Evolutionary conservation across 2,797 vertebrate species (phyloP), one percentile per base, ranked within the genome.

Genomic region (Martes flavigula): DNA sequence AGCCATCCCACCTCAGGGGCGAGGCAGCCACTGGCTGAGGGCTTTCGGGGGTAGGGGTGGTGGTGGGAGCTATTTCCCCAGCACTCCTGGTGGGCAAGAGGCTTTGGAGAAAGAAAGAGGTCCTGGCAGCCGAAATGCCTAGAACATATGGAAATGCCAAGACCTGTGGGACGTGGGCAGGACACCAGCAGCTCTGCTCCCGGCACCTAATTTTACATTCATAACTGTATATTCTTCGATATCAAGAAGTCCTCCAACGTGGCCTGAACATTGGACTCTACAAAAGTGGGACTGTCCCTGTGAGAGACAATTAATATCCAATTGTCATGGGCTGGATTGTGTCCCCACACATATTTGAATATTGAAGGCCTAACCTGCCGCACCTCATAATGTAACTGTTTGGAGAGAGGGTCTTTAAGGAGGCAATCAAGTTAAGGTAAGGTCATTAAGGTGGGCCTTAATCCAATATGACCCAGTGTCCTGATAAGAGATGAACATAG

Each of bases 181-280:
- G 43, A 32, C 17, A 58, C 27, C 18, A 20, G 35, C 18, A 43
- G 30, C 48, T n/a, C 25, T 43, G 35, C 35, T 46, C 56, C 12
- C 38, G 56, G 32, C 4, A 20, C 75, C 51, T 20, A 17, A 18
- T 21, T 73, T 35, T 73, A 51, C 7, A 66, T 17, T 66, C 23
- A 30, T 2, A 79, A 15, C 23, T 35, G 9, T 38, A 40, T 38
- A 23, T 60, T 51, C 2, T 38, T 27, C n/a, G 82, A 81, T 38
- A 46, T 54, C 62, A 89, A 95, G 56, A 87, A 78, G 92, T 1
- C 30, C 64, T 82, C 64, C 75, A 77, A 48, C 48, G 35, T 3
- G 78, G 54, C 18, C 38, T 27, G 38, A 38, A 9, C 51, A 58
- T 85, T 27, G n/a, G 27, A 40, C 15, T 15, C 73, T 40, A n/a